Conservation (phyloP, 2,888 invertebrate genomes). For the Agrochola circellaris region DNA sequence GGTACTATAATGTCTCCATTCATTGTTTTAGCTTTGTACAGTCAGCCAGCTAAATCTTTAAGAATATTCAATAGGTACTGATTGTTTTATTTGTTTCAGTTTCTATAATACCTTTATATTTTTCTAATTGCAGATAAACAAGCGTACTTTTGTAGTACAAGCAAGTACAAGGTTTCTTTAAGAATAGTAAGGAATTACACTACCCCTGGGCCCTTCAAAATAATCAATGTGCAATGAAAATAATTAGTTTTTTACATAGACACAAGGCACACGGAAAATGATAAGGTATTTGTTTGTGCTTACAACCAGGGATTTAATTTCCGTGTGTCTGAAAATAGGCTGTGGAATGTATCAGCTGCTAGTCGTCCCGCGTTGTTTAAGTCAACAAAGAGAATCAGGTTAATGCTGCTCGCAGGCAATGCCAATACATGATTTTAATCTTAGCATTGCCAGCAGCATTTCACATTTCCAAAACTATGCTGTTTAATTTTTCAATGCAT, state of each 20-base stretch:
- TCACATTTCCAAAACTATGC: not conserved
- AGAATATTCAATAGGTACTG: not conserved
- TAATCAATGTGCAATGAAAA: not conserved
- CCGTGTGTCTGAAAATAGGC: conserved; percentile 54
- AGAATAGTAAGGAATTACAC: not conserved
- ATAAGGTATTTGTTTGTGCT: conserved; percentile 8
- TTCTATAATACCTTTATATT: not conserved
- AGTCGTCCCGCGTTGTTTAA: conserved; percentile 28
- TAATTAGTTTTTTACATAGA: not conserved
- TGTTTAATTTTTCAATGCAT: too few relatives aligned
- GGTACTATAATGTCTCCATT: conserved; percentile 37
- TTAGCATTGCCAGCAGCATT: not conserved
- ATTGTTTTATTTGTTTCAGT: not conserved
- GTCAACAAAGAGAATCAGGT: conserved; percentile 54
- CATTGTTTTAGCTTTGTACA: conserved; percentile 32
- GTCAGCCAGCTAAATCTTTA: conserved; percentile 5
- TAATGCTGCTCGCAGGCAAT: conserved; percentile 32
- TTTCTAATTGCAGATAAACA: not conserved
- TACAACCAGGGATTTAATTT: conserved; percentile 48
- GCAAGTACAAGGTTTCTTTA: not conserved
- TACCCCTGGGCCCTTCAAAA: not conserved
- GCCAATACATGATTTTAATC: conserved; percentile 17
- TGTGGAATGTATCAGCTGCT: conserved; percentile 35
- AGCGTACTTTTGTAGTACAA: not conserved
- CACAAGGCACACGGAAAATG: not conserved